Evolutionary conservation across 2,113 vertebrate genomes (phyloP).

Genomic region (Alethe castanea): DNA sequence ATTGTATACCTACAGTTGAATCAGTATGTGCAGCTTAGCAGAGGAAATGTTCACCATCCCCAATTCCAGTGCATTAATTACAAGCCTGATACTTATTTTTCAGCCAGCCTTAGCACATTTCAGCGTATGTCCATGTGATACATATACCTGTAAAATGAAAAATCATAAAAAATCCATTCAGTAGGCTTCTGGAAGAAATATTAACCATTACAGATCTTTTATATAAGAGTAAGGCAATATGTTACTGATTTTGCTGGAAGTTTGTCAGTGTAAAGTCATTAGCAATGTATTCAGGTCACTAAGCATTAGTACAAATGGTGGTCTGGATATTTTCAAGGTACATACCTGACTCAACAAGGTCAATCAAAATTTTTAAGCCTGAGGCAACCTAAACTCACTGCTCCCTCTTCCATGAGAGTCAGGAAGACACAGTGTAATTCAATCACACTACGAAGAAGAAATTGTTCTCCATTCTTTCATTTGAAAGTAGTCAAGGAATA

Average conservation of each 20-base stretch:
- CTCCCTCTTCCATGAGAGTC: background rate
- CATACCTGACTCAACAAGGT: background rate
- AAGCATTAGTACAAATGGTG: background rate
- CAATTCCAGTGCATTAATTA: background rate
- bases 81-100: background rate
- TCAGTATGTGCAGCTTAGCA: background rate
- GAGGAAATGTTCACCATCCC: background rate
- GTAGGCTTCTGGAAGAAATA: background rate
- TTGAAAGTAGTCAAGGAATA: background rate
- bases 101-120: background rate
- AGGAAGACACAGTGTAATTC: background rate
- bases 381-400: background rate
- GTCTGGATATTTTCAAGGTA: background rate
- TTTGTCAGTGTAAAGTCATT: background rate
- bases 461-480: background rate
- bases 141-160: background rate
- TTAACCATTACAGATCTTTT: background rate
- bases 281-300: background rate
- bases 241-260: background rate
- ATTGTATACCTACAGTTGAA: background rate
- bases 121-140: background rate
- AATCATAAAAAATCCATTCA: background rate
- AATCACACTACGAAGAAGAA: background rate
- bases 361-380: background rate
- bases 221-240: background rate